Base-by-base conservation (phyloP, 1,140 invertebrate genomes). In the Neomicropteryx cornuta region DNA sequence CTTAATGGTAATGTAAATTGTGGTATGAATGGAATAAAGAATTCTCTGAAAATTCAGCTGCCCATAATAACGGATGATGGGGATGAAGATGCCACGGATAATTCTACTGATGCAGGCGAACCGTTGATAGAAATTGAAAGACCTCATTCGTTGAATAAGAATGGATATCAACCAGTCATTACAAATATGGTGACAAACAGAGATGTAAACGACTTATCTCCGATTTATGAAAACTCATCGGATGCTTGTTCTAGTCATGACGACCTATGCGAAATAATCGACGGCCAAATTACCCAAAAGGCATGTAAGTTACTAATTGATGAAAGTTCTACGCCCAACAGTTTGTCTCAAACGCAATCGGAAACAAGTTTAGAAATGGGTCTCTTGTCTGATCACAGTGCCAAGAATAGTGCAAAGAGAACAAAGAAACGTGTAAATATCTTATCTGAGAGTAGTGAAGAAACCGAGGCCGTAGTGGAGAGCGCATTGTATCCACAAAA, bases 381-480 rank as follows among this genome's bases (percentile, higher is more conserved):
- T 5, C 45, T 47, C 5, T 43, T 66, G 8, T 62, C 60, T 11
- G 65, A 69, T 29, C 33, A 41, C 17, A 62, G 57, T 37, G 49
- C 66, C 1, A 75, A 71, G 47, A 71, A 70, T 44, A 70, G 70
- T 42, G 68, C 68, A 36, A 65, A 61, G 35, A 68, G 64, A 18
- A 55, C 54, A 0, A 72, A 73, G 54, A 77, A 76, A 45, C 56
- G 71, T 42, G 74, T 77, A 0, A 77, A 77, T 33, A 77, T 76
- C 52, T 63, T 68, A 4, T 65, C 72, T 6, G 73, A 73, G n/a
- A 65, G 70, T 3, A 55, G 59, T 37, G 64, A 55, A 10, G 46
- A 73, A 30, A 66, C 62, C 43, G 69, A 69, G 18, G 66, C 70
- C 34, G 50, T 52, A 18, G 62, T 53, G 43, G 52, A 72, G 48